Base-by-base conservation (phyloP, 2,113 vertebrate species). In the Bagarius yarrelli region DNA sequence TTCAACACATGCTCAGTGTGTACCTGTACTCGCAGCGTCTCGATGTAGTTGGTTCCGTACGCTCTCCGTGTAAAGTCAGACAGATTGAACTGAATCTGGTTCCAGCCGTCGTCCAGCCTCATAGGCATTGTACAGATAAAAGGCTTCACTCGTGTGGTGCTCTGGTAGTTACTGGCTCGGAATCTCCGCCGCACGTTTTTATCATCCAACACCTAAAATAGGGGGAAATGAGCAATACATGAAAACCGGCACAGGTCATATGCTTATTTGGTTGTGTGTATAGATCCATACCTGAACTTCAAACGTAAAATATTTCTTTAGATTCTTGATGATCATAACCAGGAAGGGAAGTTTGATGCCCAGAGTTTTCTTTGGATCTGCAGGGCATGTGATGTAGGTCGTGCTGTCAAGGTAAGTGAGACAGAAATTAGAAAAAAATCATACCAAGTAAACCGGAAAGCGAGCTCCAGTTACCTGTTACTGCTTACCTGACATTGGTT, bases 41-140 rank as follows among this genome's bases (percentile, higher is more conserved):
- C 97, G 0, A 95, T 96, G 87, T 99, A 99, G 74, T 98, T 99
- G 4, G 98, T 99, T 47, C 97, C 98, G 0, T 99, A 99, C 0
- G 97, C 97, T 1, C 96, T 93, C 44, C 96, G 94, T 0, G 98
- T 98, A 89, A 99, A 99, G 82, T 99, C 97, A 0, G 95, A 95
- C 50, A 98, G 89, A 89, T 99, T 99, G 89, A 98, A 98, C 92
- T 99, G 97, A 79, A 99, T 98, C 89, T 99, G 97, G 91, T 99
- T 99, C 98, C 98, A 99, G 90, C 98, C 97, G 0, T 98, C 96
- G 0, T 98, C 97, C 83, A 99, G 93, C 52, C 96, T 88, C 97
- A 99, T 98, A 52, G 98, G 96, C 98, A 99, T 99, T 59, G 98
- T 98, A 80, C 98, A 99, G 92, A 98, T 98, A 88, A 98, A 99